phyloP scores from a whole-genome alignment of 2,888 invertebrate genomes.

The Pristionchus mayeri region DNA sequence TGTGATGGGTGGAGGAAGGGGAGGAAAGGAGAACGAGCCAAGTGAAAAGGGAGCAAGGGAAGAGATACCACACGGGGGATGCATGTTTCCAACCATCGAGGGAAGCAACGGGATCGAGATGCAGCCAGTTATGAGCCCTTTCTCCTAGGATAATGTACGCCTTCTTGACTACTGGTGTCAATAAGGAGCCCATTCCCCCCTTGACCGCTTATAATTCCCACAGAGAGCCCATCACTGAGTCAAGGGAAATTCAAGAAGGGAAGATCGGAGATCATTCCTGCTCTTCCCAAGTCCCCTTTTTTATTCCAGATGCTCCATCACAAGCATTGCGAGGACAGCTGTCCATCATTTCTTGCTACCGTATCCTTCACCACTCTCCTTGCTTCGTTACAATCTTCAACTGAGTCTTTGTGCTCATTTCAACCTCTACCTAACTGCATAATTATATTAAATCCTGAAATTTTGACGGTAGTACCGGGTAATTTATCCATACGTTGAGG shows the following conservation, averaged over 20 bases:
- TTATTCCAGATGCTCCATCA: no score
- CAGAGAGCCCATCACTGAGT: neutral
- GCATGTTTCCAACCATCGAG: neutral
- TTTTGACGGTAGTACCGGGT: no score
- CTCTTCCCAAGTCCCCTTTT: neutral
- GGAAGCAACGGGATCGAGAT: neutral
- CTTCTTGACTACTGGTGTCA: slow-evolving; percentile 10
- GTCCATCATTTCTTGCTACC: neutral
- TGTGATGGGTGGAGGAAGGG: slow-evolving; percentile 20
- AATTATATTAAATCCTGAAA: no score
- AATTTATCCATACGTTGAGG: no score
- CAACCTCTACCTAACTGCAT: no score
- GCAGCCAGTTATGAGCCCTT: neutral
- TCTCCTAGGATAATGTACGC: no score
- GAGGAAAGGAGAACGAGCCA: slow-evolving; percentile 5
- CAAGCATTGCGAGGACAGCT: neutral
- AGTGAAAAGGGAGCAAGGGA: slow-evolving; percentile 28
- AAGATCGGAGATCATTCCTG: neutral
- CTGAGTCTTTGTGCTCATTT: neutral
- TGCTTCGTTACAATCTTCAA: neutral
- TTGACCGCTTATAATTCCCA: neutral
- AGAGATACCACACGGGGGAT: slow-evolving; percentile 17
- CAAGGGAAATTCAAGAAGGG: neutral
- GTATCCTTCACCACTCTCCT: neutral
- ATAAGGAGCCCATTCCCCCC: neutral